Conservation (phyloP, 2,888 invertebrate species). For the Napeogenes sylphis region DNA sequence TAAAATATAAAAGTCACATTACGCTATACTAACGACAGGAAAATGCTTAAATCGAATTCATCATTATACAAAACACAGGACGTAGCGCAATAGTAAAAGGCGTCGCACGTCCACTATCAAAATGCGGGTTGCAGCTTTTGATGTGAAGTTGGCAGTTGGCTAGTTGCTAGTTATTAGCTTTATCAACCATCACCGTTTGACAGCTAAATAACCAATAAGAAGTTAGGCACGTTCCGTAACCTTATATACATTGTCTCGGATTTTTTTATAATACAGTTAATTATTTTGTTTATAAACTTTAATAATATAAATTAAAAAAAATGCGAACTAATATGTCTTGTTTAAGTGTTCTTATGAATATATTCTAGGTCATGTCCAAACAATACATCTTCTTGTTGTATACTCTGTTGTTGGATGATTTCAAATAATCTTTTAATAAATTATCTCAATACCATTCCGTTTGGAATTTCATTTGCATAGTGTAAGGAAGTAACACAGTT, state of each 20-base stretch:
- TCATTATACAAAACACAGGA: slow-evolving; percentile 25
- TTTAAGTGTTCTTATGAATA: too few species aligned
- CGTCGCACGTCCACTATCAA: slow-evolving; percentile 32
- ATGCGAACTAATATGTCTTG: too few species aligned
- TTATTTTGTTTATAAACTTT: too few species aligned
- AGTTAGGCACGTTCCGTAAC: slow-evolving; percentile 12
- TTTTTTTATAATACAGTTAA: too few species aligned
- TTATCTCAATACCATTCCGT: too few species aligned
- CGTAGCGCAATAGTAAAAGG: slow-evolving; percentile 24
- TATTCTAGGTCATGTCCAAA: too few species aligned
- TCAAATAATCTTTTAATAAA: too few species aligned
- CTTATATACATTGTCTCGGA: background rate
- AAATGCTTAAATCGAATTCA: slow-evolving; percentile 28
- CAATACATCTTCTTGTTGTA: too few species aligned
- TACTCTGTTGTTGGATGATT: too few species aligned
- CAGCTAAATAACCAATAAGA: slow-evolving; percentile 18
- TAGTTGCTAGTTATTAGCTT: slow-evolving; percentile 3
- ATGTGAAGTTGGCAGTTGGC: slow-evolving; percentile 23
- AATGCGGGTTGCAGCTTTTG: slow-evolving; percentile 25
- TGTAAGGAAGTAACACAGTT: too few species aligned
- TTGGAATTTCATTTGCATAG: too few species aligned
- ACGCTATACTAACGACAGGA: slow-evolving; percentile 27
- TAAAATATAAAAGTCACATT: slow-evolving; percentile 57
- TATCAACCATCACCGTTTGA: slow-evolving; percentile 9
- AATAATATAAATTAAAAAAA: too few species aligned